Evolutionary conservation across 2,888 invertebrate species (phyloP), one percentile per base, ranked within the genome.

Genomic region (Acanthosepion lycidas): DNA sequence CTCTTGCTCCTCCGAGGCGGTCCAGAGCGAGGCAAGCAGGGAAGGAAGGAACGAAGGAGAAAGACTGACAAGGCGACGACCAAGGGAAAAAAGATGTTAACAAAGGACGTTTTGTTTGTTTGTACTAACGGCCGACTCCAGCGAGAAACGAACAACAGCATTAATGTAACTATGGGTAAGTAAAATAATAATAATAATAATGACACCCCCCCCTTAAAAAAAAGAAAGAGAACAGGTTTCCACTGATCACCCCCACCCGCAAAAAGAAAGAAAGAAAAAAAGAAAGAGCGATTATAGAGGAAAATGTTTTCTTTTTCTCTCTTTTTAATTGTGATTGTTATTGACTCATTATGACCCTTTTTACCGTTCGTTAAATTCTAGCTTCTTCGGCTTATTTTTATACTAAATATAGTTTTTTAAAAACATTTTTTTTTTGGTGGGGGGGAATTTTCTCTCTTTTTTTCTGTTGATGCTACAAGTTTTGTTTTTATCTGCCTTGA

Each of bases 111-210:
- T 33, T 78, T 78, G 78, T 78, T 78, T 78, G 78, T 78, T 78
- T 78, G 78, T 78, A 78, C n/a, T n/a, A 78, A 78, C 78, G 78
- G 78, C 78, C 78, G n/a, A 78, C n/a, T n/a, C 78, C 78, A 78
- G 78, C n/a, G n/a, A 78, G 78, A 78, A 78, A 78, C 78, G n/a
- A 78, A 78, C 78, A 33, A 78, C 78, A 33, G n/a, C 12, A 78
- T 78, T n/a, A 78, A 78, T 78, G n/a, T n/a, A 78, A 78, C 78
- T 18, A 78, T 78, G 78, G 78, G 78, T 78, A 78, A 78, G 78
- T 78, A 51, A 51, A 51, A 51, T 12, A 51, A 51, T 12, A 8
- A 51, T 12, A 51, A 51, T 12, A 51, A 51, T 15, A 51, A 51
- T 51, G 0, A 12, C 4, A 3, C 51, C 51, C 51, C 51, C 51